phyloP scores from a whole-genome alignment of 2,797 vertebrate species.

The Myotis findleyi region DNA sequence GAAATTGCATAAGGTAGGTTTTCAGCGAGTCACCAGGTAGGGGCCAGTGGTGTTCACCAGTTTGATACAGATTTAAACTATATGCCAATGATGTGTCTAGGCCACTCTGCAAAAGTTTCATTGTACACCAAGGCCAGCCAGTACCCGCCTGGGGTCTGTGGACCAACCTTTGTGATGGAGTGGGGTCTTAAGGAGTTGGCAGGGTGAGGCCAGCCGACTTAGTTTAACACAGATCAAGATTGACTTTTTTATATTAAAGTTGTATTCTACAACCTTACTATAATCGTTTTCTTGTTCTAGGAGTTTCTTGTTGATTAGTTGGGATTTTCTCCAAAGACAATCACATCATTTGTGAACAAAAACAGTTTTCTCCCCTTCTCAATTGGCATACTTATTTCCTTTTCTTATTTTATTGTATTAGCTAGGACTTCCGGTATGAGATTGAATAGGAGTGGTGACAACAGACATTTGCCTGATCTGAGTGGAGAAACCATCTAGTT shows the following conservation, averaged over 20 bases:
- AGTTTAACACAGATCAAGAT: background rate
- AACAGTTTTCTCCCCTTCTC: background rate
- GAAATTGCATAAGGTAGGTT: background rate
- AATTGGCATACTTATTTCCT: background rate
- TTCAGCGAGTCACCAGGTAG: background rate
- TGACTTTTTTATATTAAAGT: background rate
- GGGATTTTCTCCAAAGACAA: background rate
- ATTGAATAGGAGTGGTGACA: background rate
- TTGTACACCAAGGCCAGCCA: background rate
- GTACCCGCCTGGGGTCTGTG: background rate
- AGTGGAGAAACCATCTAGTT: background rate
- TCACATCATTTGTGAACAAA: background rate
- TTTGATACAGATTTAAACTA: background rate
- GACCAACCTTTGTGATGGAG: background rate
- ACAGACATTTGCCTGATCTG: background rate
- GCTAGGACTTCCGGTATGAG: background rate
- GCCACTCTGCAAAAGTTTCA: background rate
- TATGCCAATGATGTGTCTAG: background rate
- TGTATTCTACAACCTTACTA: slow-evolving; percentile 7
- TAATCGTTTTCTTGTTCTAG: slow-evolving; percentile 13
- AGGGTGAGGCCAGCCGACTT: background rate
- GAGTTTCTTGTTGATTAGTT: slow-evolving; percentile 27
- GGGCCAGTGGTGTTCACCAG: background rate
- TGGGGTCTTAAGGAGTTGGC: background rate
- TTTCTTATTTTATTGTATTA: background rate